phyloP scores from a whole-genome alignment of 1,140 invertebrate genomes.

The Drosophila busckii region DNA sequence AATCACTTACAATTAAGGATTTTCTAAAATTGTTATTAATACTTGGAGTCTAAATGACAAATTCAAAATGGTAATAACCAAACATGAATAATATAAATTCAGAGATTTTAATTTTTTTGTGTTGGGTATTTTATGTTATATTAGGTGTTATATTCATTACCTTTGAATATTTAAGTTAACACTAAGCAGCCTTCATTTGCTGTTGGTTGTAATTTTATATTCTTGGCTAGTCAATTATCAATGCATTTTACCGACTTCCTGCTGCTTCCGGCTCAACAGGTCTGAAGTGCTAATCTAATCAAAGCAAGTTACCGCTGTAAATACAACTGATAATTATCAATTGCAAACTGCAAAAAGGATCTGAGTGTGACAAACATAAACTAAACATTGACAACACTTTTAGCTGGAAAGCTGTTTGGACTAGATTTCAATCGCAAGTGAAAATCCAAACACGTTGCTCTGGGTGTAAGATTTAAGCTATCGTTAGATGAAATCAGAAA shows the following conservation, averaged over 20 bases:
- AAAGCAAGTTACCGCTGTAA: slow-evolving; percentile 57
- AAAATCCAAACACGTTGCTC: slow-evolving; percentile 51
- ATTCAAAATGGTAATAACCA: background rate
- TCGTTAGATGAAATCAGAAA: slow-evolving; percentile 59
- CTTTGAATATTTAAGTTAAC: too few species aligned
- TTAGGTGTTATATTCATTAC: too few species aligned
- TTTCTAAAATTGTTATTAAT: background rate
- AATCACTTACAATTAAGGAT: background rate
- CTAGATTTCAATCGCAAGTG: slow-evolving; percentile 52
- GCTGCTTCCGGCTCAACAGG: background rate
- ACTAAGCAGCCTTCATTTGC: too few species aligned
- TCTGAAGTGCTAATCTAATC: slow-evolving; percentile 49
- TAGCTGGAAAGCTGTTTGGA: slow-evolving; percentile 40
- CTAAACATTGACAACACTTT: slow-evolving; percentile 32
- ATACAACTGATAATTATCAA: too few species aligned
- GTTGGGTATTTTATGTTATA: too few species aligned
- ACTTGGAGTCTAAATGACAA: background rate
- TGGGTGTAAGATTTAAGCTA: slow-evolving; percentile 53
- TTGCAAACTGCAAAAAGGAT: slow-evolving; percentile 35
- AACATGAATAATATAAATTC: too few species aligned
- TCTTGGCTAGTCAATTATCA: too few species aligned
- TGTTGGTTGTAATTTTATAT: too few species aligned
- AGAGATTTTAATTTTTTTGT: too few species aligned
- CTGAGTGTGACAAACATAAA: slow-evolving; percentile 5
- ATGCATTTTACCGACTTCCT: slow-evolving; percentile 22